Base-by-base conservation (phyloP, 2,888 invertebrate genomes). In the Dynastes tityus region DNA sequence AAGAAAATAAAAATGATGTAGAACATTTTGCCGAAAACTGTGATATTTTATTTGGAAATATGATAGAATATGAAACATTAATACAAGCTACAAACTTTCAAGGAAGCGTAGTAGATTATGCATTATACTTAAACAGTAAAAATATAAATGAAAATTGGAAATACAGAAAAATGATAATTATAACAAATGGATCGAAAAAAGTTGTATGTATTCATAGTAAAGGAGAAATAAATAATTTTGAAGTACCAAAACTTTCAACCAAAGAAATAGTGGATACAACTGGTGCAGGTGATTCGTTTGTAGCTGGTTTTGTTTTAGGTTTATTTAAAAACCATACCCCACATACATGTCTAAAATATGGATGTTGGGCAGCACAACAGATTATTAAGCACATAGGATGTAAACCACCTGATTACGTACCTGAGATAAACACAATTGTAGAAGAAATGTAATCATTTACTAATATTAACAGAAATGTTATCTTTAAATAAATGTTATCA, bases 121-220 rank as follows among this genome's bases (percentile, higher is more conserved):
- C 84, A 8, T 55, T 81, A 51, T 68, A 82, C 73, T 83, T 86
- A 76, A 80, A 79, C 68, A 64, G 81, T 63, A 70, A 76, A 1
- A 81, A 82, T 64, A 51, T 70, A 9, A 77, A 76, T 8, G 70
- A 77, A 63, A 68, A 79, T 32, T 67, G 67, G 22, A 68, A 85
- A 70, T 85, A 85, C 74, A 84, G 88, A 27, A 90, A 92, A 81
- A 89, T 92, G 4, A 89, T 94, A 29, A 89, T 94, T 1, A 89
- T 94, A 78, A 95, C 94, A 5, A 91, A 94, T 83, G 94, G 93
- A 9, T 86, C 89, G 0, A 87, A 90, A 16, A 89, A 91, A 29
- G 91, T 93, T 0, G 85, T 91, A 65, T 90, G 93, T 80, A 84
- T 86, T 9, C 83, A 84, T 78, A 83, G 83, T 9, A 78, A 82